Base-by-base conservation (phyloP, 2,888 invertebrate genomes). In the Chamaedrilus cognettii region DNA sequence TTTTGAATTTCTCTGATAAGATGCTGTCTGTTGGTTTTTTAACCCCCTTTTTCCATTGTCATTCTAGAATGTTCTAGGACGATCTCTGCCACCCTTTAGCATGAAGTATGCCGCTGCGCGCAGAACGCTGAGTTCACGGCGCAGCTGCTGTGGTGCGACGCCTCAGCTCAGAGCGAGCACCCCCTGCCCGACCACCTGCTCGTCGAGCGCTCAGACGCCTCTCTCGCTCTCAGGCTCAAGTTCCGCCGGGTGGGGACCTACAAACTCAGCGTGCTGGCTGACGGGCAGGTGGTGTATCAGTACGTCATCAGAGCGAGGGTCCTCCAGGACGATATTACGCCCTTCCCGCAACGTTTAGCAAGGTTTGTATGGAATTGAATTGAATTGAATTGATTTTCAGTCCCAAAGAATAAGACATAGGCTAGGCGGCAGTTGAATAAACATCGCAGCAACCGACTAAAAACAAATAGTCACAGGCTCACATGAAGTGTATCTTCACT, bases 191-290 rank as follows among this genome's bases (percentile, higher is more conserved):
- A 67, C 19, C 60, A 59, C 32, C 56, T 55, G 7, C 55, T 50
- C 56, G 26, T 60, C 31, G 42, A 60, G 23, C 50, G 31, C 15
- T n/a, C 23, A 15, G 55, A 55, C 19, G 34, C 26, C 23, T 11
- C 15, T 3, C 33, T 67, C 19, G 35, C 26, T 31, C 51, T 42
- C 28, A 32, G 26, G 30, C 26, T 67, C 34, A 64, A 51, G 32
- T 67, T 67, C 23, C 56, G 55, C 3, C 59, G 56, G 56, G 59
- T 34, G 26, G 67, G 67, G 2, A 32, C 63, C 34, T 67, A 67
- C 60, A 60, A 52, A 31, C 51, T 67, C 51, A 64, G 31, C 11
- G 35, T 67, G 15, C 33, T 35, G 30, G 26, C 28, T 31, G 49
- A 62, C n/a, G 31, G 35, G 7, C 26, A 52, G 28, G 34, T 33